Evolutionary conservation across 2,113 vertebrate genomes (phyloP).

Genomic region (Scartelaos histophorus): DNA sequence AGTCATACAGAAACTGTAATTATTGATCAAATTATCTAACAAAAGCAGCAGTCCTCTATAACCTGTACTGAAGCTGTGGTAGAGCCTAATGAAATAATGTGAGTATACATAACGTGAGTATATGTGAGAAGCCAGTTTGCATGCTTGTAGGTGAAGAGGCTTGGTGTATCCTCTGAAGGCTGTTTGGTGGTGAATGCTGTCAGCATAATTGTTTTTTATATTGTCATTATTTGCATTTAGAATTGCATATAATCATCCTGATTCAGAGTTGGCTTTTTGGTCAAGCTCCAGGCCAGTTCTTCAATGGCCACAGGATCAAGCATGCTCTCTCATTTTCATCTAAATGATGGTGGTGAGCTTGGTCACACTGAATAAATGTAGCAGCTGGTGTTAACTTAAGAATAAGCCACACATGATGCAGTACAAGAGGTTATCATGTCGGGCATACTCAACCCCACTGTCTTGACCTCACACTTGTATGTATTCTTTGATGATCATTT

Average conservation of each 20-base stretch:
- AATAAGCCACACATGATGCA: background rate
- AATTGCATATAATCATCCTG: conserved; percentile 62
- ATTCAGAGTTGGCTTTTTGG: conserved; percentile 55
- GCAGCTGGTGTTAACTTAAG: background rate
- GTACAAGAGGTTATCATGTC: conserved; percentile 9
- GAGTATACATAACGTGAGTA: too few relatives aligned
- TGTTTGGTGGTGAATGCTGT: conserved; percentile 65
- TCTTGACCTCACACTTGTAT: conserved; percentile 11
- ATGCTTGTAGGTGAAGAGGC: conserved; percentile 33
- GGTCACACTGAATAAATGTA: conserved; percentile 24
- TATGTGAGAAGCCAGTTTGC: conserved; percentile 32
- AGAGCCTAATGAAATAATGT: background rate
- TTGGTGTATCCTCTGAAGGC: conserved; percentile 41
- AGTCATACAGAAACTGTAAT: too few relatives aligned
- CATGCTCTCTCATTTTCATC: conserved; percentile 56
- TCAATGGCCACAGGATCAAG: conserved; percentile 50
- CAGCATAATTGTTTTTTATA: conserved; percentile 67
- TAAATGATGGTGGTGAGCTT: conserved; percentile 35
- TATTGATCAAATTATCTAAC: too few relatives aligned
- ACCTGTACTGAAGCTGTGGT: too few relatives aligned
- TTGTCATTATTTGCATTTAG: conserved; percentile 73
- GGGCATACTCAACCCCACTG: conserved; percentile 24
- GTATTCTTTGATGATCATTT: background rate
- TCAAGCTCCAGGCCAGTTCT: conserved; percentile 45
- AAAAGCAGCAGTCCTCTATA: too few relatives aligned